Base-by-base conservation (phyloP, 2,797 vertebrate genomes). In the Galagoides demidoff region DNA sequence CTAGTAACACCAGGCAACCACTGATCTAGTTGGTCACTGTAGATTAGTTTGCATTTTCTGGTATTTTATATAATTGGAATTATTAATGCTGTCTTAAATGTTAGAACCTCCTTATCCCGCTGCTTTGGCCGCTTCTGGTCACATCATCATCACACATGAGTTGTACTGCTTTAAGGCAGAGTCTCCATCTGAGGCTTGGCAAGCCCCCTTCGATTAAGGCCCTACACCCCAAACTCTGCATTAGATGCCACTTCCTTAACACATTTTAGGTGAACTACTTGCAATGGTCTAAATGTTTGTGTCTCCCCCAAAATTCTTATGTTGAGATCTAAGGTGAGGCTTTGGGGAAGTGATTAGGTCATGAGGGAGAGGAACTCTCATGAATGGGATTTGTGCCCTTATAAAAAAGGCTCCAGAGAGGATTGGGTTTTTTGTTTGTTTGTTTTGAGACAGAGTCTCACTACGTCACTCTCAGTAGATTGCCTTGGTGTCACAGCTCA, bases 41-140 rank as follows among this genome's bases (percentile, higher is more conserved):
- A 66, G 88, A 61, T 85, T 81, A 66, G 84, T 74, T 85, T 81
- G 29, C 23, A 77, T 59, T 74, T 86, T 79, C 57, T 89, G 52
- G 37, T 61, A 55, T 85, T 89, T 74, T 68, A n/a, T 37, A 10
- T 61, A 14, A 63, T n/a, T 84, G 34, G 27, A 90, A 84, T 84
- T 84, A 43, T 22, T 63, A 78, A 74, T 85, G 84, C 12, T 66
- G 31, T 49, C 71, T 81, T 31, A 78, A 94, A 85, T 79, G 37
- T 78, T 64, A 79, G n/a, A 78, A 27, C 25, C 25, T n/a, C 45
- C 76, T 93, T 71, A n/a, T 85, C 5, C 45, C 34, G 31, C n/a
- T 84, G 79, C 23, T 61, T 83, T 66, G 45, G 64, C 45, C 76
- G 43, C 78, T 76, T 57, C 25, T 87, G 52, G 71, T 71, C 19